Base-by-base conservation (phyloP, 2,888 invertebrate species). In the Galerucella calmariensis region DNA sequence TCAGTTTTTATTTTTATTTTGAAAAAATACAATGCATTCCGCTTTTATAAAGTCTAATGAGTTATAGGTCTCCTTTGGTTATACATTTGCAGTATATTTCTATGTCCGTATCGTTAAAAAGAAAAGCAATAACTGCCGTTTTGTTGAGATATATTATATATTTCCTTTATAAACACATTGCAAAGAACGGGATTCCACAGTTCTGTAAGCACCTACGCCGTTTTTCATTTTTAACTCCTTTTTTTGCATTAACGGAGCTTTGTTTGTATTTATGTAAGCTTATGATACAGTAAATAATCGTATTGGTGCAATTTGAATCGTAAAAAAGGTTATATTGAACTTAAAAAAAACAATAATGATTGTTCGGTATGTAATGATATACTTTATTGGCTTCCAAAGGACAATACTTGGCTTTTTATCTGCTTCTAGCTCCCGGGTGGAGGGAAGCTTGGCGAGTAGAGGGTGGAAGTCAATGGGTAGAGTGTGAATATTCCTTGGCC, bases 191-290 rank as follows among this genome's bases (percentile, higher is more conserved):
- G 48, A 69, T 69, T 69, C 59, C 59, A 46, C 61, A 59, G 61
- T 48, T 59, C 61, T 44, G 69, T 69, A 27, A 69, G 61, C 69
- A 69, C 69, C 69, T 69, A 69, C 61, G 59, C 24, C 58, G 61
- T 27, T 69, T 48, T 69, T 69, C 61, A 48, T 59, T 69, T 69
- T 69, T 69, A 69, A 46, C 24, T 69, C 58, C 44, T 66, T 53
- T 35, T 66, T 66, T 66, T 66, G 20, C 66, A 48, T 66, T 66
- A 44, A 66, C 16, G 14, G 12, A 9, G 51, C n/a, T 24, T 20
- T 66, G 66, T 51, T 51, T 4, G 51, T 51, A 51, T 51, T 51
- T 51, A 51, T 51, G 51, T 51, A 6, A n/a, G 6, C n/a, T 51
- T n/a, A n/a, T 51, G n/a, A 51, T 51, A 51, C 51, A n/a, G 51